Base-by-base conservation (phyloP, 2,888 invertebrate species). In the Sialis fuliginosa region DNA sequence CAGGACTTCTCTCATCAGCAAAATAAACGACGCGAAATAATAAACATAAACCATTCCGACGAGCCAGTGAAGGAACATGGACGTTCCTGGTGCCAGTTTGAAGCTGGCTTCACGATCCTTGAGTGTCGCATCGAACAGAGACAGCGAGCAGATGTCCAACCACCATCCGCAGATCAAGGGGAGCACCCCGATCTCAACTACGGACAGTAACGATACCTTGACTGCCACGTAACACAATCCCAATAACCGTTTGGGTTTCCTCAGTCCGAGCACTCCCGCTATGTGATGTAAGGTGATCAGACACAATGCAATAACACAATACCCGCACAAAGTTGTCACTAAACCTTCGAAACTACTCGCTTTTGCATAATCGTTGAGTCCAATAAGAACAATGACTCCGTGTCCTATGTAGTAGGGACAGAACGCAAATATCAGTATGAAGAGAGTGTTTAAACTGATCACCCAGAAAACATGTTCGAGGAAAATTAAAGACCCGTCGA, bases 391-490 rank as follows among this genome's bases (percentile, higher is more conserved):
- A 48, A 95, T 75, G 1, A 88, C 81, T 57, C 86, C 75, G 56
- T 84, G 79, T 1, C 97, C 97, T 67, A 96, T 89, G 57, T 93
- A 91, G 62, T 93, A 96, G 0, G 97, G 97, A 55, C 87, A 86
- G 61, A 93, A 97, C 39, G 96, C 97, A 69, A 98, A 98, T 13
- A 95, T 85, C 51, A 97, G 75, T 53, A 97, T 96, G 62, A 97
- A 97, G 48, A 97, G 71, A 1, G 96, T 93, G 61, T 98, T 97
- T 32, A 98, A 68, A 0, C 95, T 93, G 13, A 97, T 91, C 30
- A 97, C 95, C 97, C 97, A 98, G 62, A 98, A 96, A 0, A 98
- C 96, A 69, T 98, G 97, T 63, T 98, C 98, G 46, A 98, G 66
- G 62, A 98, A 98, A 43, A 95, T 86, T 57, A 97, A 75, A 0